phyloP scores from a whole-genome alignment of 2,888 invertebrate species.

The Spilosoma lubricipeda region DNA sequence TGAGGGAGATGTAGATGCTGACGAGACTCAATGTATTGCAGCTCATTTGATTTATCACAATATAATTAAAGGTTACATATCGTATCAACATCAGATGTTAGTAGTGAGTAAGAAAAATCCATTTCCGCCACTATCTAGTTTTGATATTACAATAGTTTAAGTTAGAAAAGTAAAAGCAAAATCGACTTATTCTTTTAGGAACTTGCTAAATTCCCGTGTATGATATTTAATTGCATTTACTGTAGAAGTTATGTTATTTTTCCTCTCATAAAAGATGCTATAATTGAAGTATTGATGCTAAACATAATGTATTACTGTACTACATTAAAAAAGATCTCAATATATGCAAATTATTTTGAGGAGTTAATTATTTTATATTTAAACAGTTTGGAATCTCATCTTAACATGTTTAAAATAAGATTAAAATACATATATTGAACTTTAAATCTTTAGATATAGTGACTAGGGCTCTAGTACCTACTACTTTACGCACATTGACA shows the following conservation, averaged over 20 bases:
- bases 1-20: constrained; percentile 94
- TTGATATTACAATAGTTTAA: constrained; percentile 57
- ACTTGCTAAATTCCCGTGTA: not conserved
- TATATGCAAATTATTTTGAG: too few species aligned
- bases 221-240: not conserved
- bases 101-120: constrained; percentile 99
- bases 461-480: not conserved
- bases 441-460: not conserved
- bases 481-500: not conserved
- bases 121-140: constrained; percentile 92
- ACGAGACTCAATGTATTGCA: constrained; percentile 98
- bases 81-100: constrained; percentile 98
- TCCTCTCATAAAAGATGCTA: too few species aligned
- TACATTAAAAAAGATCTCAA: too few species aligned
- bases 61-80: constrained; percentile 99
- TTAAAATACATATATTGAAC: not conserved
- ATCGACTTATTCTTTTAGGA: not conserved
- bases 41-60: constrained; percentile 98
- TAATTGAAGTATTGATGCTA: too few species aligned
- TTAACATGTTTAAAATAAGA: not conserved
- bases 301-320: too few species aligned
- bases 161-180: not conserved
- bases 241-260: too few species aligned
- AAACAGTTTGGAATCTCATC: not conserved
- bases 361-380: too few species aligned